Evolutionary conservation across 2,113 vertebrate genomes (phyloP).

Genomic region (Atrichornis clamosus): DNA sequence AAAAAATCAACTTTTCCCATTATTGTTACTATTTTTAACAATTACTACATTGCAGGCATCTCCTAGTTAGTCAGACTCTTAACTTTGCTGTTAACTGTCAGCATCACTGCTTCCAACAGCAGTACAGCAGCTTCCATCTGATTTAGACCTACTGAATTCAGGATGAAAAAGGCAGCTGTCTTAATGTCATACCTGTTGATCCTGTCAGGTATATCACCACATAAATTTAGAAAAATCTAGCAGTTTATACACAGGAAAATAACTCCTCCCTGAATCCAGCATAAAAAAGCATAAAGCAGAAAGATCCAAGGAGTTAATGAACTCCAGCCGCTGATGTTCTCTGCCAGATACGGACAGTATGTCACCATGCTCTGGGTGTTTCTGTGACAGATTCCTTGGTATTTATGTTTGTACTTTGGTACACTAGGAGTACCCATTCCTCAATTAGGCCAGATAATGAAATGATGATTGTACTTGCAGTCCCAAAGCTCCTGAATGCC

Average conservation of each 20-base stretch:
- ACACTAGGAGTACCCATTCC: neutral
- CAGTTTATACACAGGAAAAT: neutral
- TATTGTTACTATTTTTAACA: neutral
- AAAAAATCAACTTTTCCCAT: neutral
- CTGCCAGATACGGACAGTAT: fast-evolving
- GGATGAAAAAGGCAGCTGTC: neutral
- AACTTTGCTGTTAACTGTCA: neutral
- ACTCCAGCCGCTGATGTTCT: neutral
- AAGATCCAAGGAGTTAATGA: neutral
- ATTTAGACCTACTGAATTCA: neutral
- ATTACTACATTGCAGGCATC: neutral
- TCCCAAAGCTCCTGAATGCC: neutral
- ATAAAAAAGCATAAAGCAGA: neutral
- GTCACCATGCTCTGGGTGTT: neutral
- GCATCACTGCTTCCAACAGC: neutral
- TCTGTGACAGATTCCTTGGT: neutral
- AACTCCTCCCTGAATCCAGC: neutral
- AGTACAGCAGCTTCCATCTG: neutral
- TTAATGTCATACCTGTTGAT: neutral
- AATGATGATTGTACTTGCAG: neutral
- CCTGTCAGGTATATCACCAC: neutral
- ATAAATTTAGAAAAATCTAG: neutral
- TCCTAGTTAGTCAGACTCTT: neutral
- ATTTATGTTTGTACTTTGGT: neutral
- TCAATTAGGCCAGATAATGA: neutral